Evolutionary conservation across 1,140 invertebrate genomes (phyloP).

Genomic region (Drosophila biarmipes): DNA sequence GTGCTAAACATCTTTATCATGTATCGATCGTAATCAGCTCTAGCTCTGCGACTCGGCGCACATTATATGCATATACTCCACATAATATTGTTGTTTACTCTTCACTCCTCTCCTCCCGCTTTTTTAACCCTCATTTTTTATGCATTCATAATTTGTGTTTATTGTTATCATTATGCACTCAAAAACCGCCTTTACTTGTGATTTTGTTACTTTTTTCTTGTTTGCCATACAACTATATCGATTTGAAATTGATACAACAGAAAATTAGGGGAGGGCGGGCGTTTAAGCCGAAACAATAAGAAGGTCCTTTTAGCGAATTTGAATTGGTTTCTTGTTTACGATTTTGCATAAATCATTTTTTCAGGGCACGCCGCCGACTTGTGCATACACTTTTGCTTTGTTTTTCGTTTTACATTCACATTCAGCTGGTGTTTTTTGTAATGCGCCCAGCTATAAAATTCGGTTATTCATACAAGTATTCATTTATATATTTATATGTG

Average conservation of each 20-base stretch:
- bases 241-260: constrained; percentile 53
- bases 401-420: constrained; percentile 20
- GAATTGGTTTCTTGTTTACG: constrained; percentile 13
- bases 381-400: constrained; percentile 33
- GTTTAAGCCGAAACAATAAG: constrained; percentile 26
- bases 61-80: constrained; percentile 42
- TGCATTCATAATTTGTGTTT: constrained; percentile 52
- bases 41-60: constrained; percentile 41
- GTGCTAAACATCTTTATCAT: constrained; percentile 65
- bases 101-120: constrained; percentile 13
- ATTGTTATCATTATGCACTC: constrained; percentile 50
- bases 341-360: constrained; percentile 18
- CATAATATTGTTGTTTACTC: constrained; percentile 47
- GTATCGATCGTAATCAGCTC: constrained; percentile 63
- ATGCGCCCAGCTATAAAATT: constrained; percentile 63
- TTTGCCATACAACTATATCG: constrained; percentile 39
- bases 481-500: constrained; percentile 43
- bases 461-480: constrained; percentile 60
- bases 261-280: constrained; percentile 10
- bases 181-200: constrained; percentile 19
- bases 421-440: constrained; percentile 15
- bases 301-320: constrained; percentile 21
- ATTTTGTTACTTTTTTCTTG: constrained; percentile 12
- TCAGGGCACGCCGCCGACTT: constrained; percentile 23
- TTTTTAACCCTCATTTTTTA: constrained; percentile 19